These are phyloP conservation scores for Clarias gariepinus DNA, from an alignment of 2,113 vertebrate species.

Conservation along the genomic window DNA sequence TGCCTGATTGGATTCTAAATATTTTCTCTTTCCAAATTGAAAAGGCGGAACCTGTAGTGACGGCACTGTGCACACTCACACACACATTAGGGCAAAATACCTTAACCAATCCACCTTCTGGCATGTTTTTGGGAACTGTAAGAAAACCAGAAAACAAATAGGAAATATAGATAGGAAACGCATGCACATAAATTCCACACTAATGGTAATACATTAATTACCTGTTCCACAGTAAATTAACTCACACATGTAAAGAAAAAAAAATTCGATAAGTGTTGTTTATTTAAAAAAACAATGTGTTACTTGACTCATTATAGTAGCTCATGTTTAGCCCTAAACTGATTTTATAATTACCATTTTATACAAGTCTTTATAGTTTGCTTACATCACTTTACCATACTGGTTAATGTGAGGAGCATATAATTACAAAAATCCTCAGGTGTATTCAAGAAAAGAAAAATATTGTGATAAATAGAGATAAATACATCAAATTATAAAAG, in stretches of 20 bases:
- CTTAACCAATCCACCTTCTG: not conserved
- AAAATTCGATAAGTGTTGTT: conserved; percentile 62
- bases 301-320: conserved; percentile 74
- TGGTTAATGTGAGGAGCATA: conserved; percentile 63
- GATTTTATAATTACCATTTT: conserved; percentile 69
- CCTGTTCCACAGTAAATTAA: not conserved
- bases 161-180: not conserved
- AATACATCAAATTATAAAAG: conserved; percentile 64
- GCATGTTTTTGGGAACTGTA: not conserved
- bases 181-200: not conserved
- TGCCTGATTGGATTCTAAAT: not conserved
- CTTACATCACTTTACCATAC: conserved; percentile 66
- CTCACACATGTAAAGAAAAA: not conserved
- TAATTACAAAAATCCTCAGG: conserved; percentile 75
- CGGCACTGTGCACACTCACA: not conserved
- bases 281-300: conserved; percentile 78
- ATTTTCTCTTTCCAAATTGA: not conserved
- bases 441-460: conserved; percentile 69
- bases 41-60: not conserved
- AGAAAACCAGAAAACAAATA: not conserved
- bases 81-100: not conserved
- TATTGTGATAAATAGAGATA: conserved; percentile 76
- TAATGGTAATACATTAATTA: not conserved
- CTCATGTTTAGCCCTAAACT: conserved; percentile 73
- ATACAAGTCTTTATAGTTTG: conserved; percentile 76